A percentile compares a stretch with the other conserved stretches of the same genome.
phyloP scores from a whole-genome alignment of 2,888 invertebrate genomes.

The Pseudolycoriella hygida region DNA sequence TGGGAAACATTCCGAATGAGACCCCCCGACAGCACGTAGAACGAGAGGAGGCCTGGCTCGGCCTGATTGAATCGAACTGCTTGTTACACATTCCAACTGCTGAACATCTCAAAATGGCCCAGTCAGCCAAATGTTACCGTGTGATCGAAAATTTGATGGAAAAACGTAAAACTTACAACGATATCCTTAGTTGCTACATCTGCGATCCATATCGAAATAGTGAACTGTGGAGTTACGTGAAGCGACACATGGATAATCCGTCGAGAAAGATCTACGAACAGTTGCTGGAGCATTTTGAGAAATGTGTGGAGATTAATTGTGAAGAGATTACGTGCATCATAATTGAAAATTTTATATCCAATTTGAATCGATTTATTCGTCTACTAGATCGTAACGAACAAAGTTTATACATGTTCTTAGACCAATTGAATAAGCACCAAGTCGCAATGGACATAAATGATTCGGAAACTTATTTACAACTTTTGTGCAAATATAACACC shows the following conservation, averaged over 20 bases:
- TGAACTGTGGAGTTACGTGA: slow-evolving; percentile 40
- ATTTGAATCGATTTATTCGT: slow-evolving; percentile 21
- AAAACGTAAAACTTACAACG: slow-evolving; percentile 38
- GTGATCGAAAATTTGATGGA: slow-evolving; percentile 55
- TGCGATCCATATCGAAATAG: slow-evolving; percentile 40
- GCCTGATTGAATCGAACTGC: slow-evolving; percentile 43
- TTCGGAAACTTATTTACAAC: slow-evolving; percentile 40
- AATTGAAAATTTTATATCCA: slow-evolving; percentile 34
- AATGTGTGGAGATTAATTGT: slow-evolving; percentile 39
- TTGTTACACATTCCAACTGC: slow-evolving; percentile 38
- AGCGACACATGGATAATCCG: slow-evolving; percentile 26
- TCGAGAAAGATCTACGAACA: slow-evolving; percentile 31
- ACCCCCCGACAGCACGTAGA: slow-evolving; percentile 38
- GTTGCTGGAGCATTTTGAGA: slow-evolving; percentile 29
- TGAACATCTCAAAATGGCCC: slow-evolving; percentile 40
- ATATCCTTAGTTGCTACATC: slow-evolving; percentile 49
- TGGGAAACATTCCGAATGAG: slow-evolving; percentile 26
- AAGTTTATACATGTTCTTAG: slow-evolving; percentile 35
- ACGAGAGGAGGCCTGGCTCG: slow-evolving; percentile 54
- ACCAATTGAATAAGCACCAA: slow-evolving; percentile 34
- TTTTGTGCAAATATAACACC: slow-evolving; percentile 40
- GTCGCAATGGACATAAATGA: slow-evolving; percentile 27
- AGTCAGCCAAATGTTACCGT: slow-evolving; percentile 47
- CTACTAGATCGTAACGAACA: neutral
- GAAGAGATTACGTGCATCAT: slow-evolving; percentile 44